Conservation (phyloP, 2,888 invertebrate species). For the Hydrotaea cyrtoneurina region DNA sequence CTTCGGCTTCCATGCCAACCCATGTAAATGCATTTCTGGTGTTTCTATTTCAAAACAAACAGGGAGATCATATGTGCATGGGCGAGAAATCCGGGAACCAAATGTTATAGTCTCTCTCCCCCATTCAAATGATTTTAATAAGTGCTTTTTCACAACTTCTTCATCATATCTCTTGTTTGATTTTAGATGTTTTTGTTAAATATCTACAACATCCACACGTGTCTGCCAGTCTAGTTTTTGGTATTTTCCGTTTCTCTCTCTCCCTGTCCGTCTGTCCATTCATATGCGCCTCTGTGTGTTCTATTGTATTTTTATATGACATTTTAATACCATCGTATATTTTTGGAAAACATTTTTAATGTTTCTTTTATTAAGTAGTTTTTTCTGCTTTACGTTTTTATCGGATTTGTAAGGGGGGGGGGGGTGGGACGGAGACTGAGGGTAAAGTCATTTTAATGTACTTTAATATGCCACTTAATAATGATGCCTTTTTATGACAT, state of each 20-base stretch:
- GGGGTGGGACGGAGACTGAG: background rate
- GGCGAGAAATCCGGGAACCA: conserved; percentile 29
- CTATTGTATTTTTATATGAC: conserved; percentile 49
- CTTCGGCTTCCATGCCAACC: background rate
- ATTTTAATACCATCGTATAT: conserved; percentile 56
- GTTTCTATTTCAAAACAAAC: background rate
- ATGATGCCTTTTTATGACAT: conserved; percentile 65
- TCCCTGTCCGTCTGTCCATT: background rate
- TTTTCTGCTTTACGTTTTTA: conserved; percentile 23
- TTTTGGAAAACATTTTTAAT: conserved; percentile 44
- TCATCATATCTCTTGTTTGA: background rate
- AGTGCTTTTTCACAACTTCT: conserved; percentile 34
- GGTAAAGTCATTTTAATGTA: conserved; percentile 58
- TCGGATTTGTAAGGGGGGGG: conserved; percentile 9
- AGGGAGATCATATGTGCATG: background rate
- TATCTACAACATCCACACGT: background rate
- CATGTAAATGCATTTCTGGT: conserved; percentile 21
- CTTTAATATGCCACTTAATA: conserved; percentile 66
- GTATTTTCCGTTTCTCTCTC: too few species aligned
- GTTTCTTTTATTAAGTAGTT: conserved; percentile 26
- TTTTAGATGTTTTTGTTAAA: conserved; percentile 25
- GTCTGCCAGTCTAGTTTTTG: background rate
- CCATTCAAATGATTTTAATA: conserved; percentile 40
- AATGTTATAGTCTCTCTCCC: conserved; percentile 21
- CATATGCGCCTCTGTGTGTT: background rate